Evolutionary conservation across 37 sponge, comb jelly and placozoan species (phyloP).

Genomic region (Diacarnus erythraeanus): DNA sequence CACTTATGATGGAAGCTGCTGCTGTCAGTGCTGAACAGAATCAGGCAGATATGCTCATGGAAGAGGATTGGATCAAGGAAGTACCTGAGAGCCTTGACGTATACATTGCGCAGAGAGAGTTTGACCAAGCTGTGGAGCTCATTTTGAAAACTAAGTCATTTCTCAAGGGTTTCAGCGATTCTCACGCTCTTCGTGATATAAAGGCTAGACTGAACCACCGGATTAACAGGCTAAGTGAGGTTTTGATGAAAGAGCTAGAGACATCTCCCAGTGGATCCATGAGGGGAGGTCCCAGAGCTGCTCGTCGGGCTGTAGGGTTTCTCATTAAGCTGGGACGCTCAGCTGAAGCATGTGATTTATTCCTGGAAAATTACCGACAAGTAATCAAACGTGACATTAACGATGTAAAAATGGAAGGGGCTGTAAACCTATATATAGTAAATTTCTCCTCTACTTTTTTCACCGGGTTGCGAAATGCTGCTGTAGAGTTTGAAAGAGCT

Average conservation of each 20-base stretch:
- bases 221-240: constrained; percentile 52
- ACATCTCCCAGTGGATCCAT: constrained; percentile 76
- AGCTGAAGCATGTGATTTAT: constrained; percentile 87
- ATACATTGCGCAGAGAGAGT: constrained; percentile 94
- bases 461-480: constrained; percentile 67
- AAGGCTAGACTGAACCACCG: constrained; percentile 71
- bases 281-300: constrained; percentile 85
- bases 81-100: constrained; percentile 94
- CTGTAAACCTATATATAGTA: constrained; percentile 76
- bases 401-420: constrained; percentile 88
- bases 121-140: constrained; percentile 85
- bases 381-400: constrained; percentile 62
- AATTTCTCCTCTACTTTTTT: constrained; percentile 82
- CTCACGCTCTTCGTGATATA: constrained; percentile 68
- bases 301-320: constrained; percentile 71
- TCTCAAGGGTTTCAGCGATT: constrained; percentile 68
- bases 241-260: constrained; percentile 87
- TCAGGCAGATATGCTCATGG: constrained; percentile 9
- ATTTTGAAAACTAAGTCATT: constrained; percentile 54
- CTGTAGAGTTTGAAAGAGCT: constrained; percentile 79
- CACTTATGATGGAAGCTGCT: constrained; percentile 6
- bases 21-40: neutral
- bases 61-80: constrained; percentile 86
- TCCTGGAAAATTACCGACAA: constrained; percentile 74
- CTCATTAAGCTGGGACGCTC: constrained; percentile 77